These are phyloP conservation scores for Drosophila malerkotliana DNA, from an alignment of 1,140 invertebrate genomes.

Conservation along the genomic window DNA sequence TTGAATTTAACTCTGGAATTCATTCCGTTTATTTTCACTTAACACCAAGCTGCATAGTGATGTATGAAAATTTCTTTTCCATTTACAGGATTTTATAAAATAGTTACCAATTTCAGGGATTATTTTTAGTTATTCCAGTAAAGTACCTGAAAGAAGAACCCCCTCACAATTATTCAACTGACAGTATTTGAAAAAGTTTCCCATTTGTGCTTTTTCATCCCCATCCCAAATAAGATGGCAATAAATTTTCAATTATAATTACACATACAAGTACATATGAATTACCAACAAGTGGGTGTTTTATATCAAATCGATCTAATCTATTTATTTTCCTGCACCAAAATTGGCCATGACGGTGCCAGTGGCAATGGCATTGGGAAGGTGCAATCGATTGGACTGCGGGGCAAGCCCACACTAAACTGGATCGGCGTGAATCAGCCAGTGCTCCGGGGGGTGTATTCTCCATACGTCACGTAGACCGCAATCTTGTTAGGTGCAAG, in stretches of 20 bases:
- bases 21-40: conserved; percentile 2
- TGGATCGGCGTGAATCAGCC: conserved; percentile 30
- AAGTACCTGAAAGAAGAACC: no score
- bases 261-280: not conserved
- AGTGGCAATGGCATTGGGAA: conserved; percentile 46
- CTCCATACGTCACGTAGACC: conserved; percentile 72
- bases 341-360: conserved; percentile 7
- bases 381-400: conserved; percentile 17
- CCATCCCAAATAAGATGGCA: not conserved
- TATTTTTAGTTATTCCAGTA: no score
- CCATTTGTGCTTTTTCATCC: not conserved
- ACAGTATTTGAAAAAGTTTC: not conserved
- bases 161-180: not conserved
- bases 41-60: not conserved
- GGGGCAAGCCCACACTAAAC: conserved; percentile 13
- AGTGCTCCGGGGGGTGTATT: conserved; percentile 43
- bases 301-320: conserved; percentile 38
- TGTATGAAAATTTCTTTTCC: not conserved
- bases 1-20: conserved; percentile 51
- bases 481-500: conserved; percentile 18
- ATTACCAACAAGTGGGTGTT: conserved; percentile 13
- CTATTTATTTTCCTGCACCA: conserved; percentile 12
- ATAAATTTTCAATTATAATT: conserved; percentile 3
- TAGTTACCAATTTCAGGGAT: no score
- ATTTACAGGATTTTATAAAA: not conserved